Evolutionary conservation across 2,113 vertebrate genomes (phyloP).

Genomic region (Sminthopsis crassicaudata): DNA sequence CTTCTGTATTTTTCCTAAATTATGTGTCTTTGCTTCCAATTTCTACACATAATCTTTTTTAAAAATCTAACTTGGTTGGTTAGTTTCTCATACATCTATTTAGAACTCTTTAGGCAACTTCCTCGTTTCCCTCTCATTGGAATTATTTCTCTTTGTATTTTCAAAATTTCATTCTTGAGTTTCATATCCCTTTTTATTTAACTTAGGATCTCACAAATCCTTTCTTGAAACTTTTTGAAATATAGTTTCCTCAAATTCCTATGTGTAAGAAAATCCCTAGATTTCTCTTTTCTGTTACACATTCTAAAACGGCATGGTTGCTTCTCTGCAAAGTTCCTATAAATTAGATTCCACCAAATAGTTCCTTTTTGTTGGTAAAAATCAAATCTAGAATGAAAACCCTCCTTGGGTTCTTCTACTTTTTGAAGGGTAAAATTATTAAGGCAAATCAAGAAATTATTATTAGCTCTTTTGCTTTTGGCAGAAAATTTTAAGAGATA

Average conservation of each 20-base stretch:
- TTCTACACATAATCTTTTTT: neutral
- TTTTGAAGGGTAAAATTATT: neutral
- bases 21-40: neutral
- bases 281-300: neutral
- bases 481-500: neutral
- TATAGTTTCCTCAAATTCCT: neutral
- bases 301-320: neutral
- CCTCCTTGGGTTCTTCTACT: neutral
- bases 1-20: neutral
- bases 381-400: neutral
- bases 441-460: neutral
- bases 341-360: neutral
- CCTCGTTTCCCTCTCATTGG: neutral
- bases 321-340: neutral
- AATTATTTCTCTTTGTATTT: neutral
- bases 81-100: neutral
- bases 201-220: neutral
- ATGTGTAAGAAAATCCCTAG: neutral
- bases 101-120: neutral
- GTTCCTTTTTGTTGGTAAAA: neutral
- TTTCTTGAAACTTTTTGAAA: neutral
- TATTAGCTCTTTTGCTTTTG: neutral
- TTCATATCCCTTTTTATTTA: neutral
- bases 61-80: neutral
- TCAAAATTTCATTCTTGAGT: neutral